Evolutionary conservation across 2,888 invertebrate species (phyloP).

Genomic region (Epsilonema sp.): DNA sequence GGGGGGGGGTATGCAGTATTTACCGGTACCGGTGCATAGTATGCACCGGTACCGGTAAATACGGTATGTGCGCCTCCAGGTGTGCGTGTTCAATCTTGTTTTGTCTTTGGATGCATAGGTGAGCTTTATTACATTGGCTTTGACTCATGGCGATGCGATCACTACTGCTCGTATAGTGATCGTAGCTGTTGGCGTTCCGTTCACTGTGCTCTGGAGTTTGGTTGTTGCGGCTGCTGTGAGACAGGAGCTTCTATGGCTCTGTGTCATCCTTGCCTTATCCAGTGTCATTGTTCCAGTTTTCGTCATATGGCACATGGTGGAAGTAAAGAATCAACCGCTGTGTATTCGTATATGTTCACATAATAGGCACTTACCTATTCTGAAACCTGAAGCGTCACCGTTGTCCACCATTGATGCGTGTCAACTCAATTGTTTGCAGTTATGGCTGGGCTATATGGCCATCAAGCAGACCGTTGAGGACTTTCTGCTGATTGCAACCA

Average conservation of each 20-base stretch:
- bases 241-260: neutral
- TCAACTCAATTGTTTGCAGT: too few relatives aligned
- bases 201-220: neutral
- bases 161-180: conserved; percentile 16
- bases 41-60: neutral
- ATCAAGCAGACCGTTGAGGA: too few relatives aligned
- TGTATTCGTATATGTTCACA: too few relatives aligned
- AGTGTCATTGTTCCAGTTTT: neutral
- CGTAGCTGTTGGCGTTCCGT: conserved; percentile 16
- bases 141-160: conserved; percentile 20
- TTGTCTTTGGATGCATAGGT: too few relatives aligned
- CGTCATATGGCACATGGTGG: neutral
- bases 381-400: too few relatives aligned
- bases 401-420: too few relatives aligned
- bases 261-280: neutral
- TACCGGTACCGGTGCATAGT: neutral
- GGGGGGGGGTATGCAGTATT: neutral
- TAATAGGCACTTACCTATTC: too few relatives aligned
- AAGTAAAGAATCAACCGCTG: neutral
- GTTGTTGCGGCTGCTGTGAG: neutral
- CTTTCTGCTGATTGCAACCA: neutral
- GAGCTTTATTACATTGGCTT: conserved; percentile 23
- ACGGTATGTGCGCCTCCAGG: neutral
- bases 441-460: too few relatives aligned
- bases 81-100: too few relatives aligned